Evolutionary conservation across 2,888 invertebrate genomes (phyloP).

Genomic region (Drosophila peninsularis): DNA sequence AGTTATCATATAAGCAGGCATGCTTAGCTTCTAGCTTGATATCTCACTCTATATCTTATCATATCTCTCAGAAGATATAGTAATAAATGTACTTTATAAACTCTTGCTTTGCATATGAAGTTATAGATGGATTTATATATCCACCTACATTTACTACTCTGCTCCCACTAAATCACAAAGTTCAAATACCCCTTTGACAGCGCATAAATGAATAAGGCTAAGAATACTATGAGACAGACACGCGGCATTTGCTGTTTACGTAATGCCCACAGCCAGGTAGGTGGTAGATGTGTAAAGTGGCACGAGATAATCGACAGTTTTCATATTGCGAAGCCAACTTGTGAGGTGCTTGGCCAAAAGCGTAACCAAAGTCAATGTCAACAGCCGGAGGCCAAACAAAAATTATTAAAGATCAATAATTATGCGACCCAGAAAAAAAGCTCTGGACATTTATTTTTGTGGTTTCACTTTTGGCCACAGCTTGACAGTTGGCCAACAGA

Average conservation of each 20-base stretch:
- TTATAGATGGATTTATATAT: not conserved
- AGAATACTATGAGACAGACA: slow-evolving; percentile 5
- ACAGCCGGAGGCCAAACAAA: slow-evolving; percentile 39
- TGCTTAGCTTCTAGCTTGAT: no score
- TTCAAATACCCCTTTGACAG: not conserved
- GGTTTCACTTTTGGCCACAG: slow-evolving; percentile 25
- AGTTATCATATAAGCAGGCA: not conserved
- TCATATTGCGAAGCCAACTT: slow-evolving; percentile 13
- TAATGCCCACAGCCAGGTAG: slow-evolving; percentile 29
- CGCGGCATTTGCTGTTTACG: slow-evolving; percentile 33
- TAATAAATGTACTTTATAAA: not conserved
- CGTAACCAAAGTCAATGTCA: slow-evolving; percentile 63
- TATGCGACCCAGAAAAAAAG: slow-evolving; percentile 11
- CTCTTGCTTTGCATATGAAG: not conserved
- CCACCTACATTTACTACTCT: no score
- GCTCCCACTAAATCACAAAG: not conserved
- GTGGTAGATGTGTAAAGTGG: slow-evolving; percentile 8
- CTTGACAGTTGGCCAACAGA: slow-evolving; percentile 24
- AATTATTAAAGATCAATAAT: slow-evolving; percentile 66
- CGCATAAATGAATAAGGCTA: not conserved
- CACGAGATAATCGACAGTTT: slow-evolving; percentile 28
- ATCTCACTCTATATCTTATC: not conserved
- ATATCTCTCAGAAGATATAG: not conserved
- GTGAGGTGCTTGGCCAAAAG: slow-evolving; percentile 56
- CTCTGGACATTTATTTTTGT: not conserved